Conservation (phyloP, 2,797 vertebrate species). For the Pseudotriccus pelzelni region DNA sequence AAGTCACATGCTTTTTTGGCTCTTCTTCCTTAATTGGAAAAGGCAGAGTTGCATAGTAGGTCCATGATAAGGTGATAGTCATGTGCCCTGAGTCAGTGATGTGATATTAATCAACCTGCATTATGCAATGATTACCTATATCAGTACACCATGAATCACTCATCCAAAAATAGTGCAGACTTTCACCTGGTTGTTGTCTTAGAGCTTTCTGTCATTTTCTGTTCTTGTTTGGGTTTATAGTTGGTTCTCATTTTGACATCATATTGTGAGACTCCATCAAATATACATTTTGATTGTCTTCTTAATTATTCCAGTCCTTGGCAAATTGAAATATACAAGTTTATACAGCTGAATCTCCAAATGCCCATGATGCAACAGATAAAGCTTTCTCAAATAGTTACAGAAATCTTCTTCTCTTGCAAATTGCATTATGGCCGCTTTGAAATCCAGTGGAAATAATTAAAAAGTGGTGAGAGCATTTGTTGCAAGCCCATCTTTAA, state of each 20-base stretch:
- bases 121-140: neutral
- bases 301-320: neutral
- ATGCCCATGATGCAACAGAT: constrained; percentile 1
- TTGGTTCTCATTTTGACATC: neutral
- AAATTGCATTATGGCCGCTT: constrained; percentile 43
- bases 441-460: constrained; percentile 62
- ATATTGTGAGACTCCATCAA: neutral
- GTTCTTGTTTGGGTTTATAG: neutral
- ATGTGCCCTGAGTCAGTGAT: neutral
- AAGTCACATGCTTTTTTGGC: neutral
- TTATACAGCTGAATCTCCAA: neutral
- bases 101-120: neutral
- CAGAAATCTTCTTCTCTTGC: constrained; percentile 30
- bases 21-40: constrained; percentile 13
- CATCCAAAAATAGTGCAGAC: neutral
- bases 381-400: constrained; percentile 28
- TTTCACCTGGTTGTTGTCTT: neutral
- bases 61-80: neutral
- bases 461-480: constrained; percentile 47
- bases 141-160: neutral
- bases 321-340: neutral
- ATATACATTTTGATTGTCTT: neutral
- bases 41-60: neutral
- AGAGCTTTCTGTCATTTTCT: neutral
- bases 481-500: constrained; percentile 65